Conservation (phyloP, 2,888 invertebrate species). For the Metellina segmentata region DNA sequence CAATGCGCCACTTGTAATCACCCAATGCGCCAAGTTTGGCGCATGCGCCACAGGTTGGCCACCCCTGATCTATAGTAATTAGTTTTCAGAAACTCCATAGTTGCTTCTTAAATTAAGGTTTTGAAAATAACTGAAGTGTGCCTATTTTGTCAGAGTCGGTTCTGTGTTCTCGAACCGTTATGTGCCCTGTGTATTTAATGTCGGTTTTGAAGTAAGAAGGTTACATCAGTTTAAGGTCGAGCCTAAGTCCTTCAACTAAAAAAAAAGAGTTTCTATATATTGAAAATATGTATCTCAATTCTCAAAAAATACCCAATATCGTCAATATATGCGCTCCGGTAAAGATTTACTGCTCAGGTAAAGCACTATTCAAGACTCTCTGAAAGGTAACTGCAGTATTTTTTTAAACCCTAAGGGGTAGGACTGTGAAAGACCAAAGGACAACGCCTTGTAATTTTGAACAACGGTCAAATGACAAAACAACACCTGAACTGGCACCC, state of each 20-base stretch:
- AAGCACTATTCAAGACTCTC: background rate
- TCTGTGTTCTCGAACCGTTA: constrained; percentile 17
- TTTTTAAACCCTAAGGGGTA: background rate
- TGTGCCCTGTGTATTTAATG: background rate
- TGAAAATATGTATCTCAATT: background rate
- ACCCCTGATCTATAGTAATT: too few relatives aligned
- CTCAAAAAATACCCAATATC: background rate
- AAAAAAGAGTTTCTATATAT: background rate
- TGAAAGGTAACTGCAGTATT: constrained; percentile 17
- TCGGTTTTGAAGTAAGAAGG: background rate
- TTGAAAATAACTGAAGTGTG: background rate
- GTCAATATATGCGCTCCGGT: background rate
- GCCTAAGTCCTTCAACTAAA: background rate
- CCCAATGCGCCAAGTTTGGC: too few relatives aligned
- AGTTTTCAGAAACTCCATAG: background rate
- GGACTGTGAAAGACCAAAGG: too few relatives aligned
- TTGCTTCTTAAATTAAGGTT: background rate
- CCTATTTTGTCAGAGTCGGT: constrained; percentile 20
- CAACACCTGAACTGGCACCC: too few relatives aligned
- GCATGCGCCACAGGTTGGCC: too few relatives aligned
- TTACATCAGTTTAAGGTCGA: background rate
- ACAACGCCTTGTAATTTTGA: too few relatives aligned
- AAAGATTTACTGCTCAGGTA: background rate
- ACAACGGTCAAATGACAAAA: too few relatives aligned
- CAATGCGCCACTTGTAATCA: too few relatives aligned